Base-by-base conservation (phyloP, 2,113 vertebrate species). In the Eulemur macaco region DNA sequence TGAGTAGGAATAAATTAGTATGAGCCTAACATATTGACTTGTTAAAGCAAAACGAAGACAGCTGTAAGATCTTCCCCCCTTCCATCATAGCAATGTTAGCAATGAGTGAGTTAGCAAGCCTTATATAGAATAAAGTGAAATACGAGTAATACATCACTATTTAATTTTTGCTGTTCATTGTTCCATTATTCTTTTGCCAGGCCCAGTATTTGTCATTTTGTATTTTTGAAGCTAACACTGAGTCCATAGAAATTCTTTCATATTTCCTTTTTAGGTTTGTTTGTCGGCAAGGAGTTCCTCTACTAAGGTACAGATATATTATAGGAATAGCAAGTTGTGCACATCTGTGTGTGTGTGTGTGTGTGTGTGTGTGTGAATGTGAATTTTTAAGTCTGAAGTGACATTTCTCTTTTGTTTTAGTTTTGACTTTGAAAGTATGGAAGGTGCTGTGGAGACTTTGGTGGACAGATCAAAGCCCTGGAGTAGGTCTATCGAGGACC, bases 401-500 rank as follows among this genome's bases (percentile, higher is more conserved):
- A 45, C 8, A 63, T 97, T 89, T 27, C 81, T 76, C 0, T 94
- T 93, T 54, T 86, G 84, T 95, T 95, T 58, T 98, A 99, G 99
- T 66, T 99, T 99, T 98, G 99, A 99, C 98, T 99, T 99, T 14
- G 99, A 99, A 58, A 98, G 98, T 84, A 86, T 99, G 98, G 99
- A 99, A 98, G 99, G 98, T 98, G 99, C 99, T 6, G 98, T 99
- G 96, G 99, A 99, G 86, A 99, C 98, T 96, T 97, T 97, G 0
- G 96, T 99, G 98, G 99, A 99, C 80, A 99, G 99, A 96, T 99
- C 99, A 21, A 99, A 99, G 95, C 98, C 99, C 37, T 99, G 99
- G 99, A 99, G 99, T 83, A 98, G 99, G 58, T 99, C 99, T 15
- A 99, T 99, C 34, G 99, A 99, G 97, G 99, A 99, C 98, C 99